Conservation (phyloP, 2,113 vertebrate genomes). For the Myodes glareolus region DNA sequence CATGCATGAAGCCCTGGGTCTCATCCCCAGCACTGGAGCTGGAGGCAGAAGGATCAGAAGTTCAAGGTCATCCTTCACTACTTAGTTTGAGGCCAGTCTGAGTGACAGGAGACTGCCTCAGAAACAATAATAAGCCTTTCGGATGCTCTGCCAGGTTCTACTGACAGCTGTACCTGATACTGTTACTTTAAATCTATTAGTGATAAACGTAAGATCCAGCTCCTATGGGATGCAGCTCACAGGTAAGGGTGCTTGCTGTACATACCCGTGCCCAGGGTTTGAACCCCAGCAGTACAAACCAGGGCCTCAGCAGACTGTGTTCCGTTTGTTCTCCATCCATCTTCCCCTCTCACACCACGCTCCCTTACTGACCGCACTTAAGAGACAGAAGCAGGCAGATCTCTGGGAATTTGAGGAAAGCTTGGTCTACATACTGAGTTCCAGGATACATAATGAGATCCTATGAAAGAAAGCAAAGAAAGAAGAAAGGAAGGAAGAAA, state of each 20-base stretch:
- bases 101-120: background rate
- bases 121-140: background rate
- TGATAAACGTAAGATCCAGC: background rate
- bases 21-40: background rate
- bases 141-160: background rate
- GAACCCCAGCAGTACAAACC: background rate
- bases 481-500: background rate
- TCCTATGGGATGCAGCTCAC: background rate
- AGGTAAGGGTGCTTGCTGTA: background rate
- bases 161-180: background rate
- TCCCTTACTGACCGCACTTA: background rate
- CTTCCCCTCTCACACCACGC: background rate
- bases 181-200: background rate
- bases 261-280: background rate
- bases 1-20: background rate
- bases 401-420: too few species aligned
- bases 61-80: background rate
- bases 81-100: too few species aligned
- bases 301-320: background rate
- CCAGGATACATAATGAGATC: background rate
- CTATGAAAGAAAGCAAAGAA: background rate
- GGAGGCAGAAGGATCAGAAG: background rate
- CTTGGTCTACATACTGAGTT: background rate
- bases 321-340: background rate
- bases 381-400: background rate